These are phyloP conservation scores for Tachystola acroxantha DNA, from an alignment of 2,888 invertebrate species.

Conservation along the genomic window DNA sequence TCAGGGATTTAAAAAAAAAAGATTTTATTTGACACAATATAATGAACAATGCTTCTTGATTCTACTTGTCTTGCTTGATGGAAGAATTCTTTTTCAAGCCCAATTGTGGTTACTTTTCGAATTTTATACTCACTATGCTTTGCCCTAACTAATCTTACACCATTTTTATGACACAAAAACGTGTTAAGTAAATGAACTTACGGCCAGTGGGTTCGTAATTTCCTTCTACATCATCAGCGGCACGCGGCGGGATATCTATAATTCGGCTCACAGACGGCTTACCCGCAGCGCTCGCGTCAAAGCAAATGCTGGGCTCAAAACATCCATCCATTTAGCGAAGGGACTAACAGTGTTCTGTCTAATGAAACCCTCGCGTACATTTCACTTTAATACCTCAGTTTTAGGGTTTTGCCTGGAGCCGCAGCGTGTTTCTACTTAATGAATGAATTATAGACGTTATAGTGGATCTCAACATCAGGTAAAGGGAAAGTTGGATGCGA, in stretches of 20 bases:
- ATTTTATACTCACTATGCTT: too few species aligned
- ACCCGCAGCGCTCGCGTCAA: constrained; percentile 19
- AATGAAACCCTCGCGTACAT: constrained; percentile 25
- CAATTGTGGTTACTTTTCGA: too few species aligned
- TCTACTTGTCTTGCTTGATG: too few species aligned
- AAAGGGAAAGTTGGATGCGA: constrained; percentile 8
- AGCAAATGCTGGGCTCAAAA: constrained; percentile 25
- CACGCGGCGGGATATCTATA: neutral
- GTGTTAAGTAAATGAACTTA: too few species aligned
- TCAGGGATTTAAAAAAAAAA: too few species aligned
- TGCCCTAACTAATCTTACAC: too few species aligned
- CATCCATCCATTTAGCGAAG: constrained; percentile 28
- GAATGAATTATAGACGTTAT: constrained; percentile 25
- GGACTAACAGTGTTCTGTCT: constrained; percentile 23
- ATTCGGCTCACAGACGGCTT: neutral
- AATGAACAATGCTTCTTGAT: too few species aligned
- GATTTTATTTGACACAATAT: too few species aligned
- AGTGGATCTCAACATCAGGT: constrained; percentile 10
- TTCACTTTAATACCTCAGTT: constrained; percentile 29
- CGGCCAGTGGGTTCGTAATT: too few species aligned
- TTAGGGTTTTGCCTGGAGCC: constrained; percentile 21
- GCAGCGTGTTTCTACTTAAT: constrained; percentile 25
- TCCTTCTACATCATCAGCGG: neutral
- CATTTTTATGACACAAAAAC: too few species aligned
- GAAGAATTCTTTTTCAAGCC: too few species aligned